Conservation (phyloP, 1,140 invertebrate genomes). For the Zaprionus nigranus region DNA sequence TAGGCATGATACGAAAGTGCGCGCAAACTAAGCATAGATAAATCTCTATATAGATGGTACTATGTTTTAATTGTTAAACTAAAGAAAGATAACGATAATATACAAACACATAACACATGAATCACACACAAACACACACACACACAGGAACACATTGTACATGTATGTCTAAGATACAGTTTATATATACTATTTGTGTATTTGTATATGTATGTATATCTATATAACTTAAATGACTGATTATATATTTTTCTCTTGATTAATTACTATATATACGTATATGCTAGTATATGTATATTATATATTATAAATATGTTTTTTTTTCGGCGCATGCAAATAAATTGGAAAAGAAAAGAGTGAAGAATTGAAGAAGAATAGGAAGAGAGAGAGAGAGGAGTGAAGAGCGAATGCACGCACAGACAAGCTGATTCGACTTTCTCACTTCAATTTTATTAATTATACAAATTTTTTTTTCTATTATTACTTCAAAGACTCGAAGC, state of each 20-base stretch:
- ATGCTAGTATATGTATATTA: constrained; percentile 27
- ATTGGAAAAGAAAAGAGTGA: constrained; percentile 7
- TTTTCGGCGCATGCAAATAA: constrained; percentile 39
- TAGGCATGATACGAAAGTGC: constrained; percentile 40
- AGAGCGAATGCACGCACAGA: neutral
- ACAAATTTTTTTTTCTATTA: constrained; percentile 25
- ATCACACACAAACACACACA: constrained; percentile 8
- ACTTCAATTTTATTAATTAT: constrained; percentile 4
- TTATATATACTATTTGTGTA: constrained; percentile 41
- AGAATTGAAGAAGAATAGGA: neutral
- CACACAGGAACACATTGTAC: constrained; percentile 14
- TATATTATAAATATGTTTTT: constrained; percentile 19
- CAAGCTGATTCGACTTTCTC: constrained; percentile 2
- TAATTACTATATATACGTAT: constrained; percentile 52
- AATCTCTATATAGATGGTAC: constrained; percentile 41
- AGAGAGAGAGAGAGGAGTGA: neutral
- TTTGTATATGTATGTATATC: constrained; percentile 70
- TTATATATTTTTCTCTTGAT: constrained; percentile 76
- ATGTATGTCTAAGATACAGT: constrained; percentile 49
- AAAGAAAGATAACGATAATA: constrained; percentile 1
- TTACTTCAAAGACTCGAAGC: constrained; percentile 75
- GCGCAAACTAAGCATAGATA: constrained; percentile 48
- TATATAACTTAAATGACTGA: constrained; percentile 80
- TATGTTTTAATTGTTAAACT: constrained; percentile 58
- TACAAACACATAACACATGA: constrained; percentile 18